Evolutionary conservation across 2,797 vertebrate genomes (phyloP).

Genomic region (Neomorphus geoffroyi): DNA sequence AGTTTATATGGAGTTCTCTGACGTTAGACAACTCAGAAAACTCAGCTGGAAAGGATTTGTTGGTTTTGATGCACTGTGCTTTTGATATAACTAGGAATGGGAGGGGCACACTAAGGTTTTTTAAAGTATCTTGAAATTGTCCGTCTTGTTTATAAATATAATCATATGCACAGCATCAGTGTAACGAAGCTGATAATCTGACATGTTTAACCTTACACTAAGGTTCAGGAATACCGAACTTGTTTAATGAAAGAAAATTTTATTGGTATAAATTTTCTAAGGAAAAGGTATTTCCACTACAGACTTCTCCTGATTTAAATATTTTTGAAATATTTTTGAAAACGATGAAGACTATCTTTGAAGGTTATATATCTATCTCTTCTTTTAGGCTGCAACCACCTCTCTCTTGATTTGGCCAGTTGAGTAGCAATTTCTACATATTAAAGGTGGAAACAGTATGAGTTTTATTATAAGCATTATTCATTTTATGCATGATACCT

Average conservation of each 20-base stretch:
- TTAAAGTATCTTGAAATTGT: background rate
- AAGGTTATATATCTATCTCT: slow-evolving; percentile 61
- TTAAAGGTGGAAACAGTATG: slow-evolving; percentile 60
- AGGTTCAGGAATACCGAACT: background rate
- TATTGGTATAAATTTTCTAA: background rate
- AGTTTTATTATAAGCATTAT: slow-evolving; percentile 53
- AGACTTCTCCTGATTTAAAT: background rate
- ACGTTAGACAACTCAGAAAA: background rate
- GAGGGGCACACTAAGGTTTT: background rate
- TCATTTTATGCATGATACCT: slow-evolving; percentile 53
- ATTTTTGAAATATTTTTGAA: slow-evolving; percentile 40
- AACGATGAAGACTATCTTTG: slow-evolving; percentile 28
- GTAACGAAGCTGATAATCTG: background rate
- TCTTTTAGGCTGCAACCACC: slow-evolving; percentile 57
- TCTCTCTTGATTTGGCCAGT: slow-evolving; percentile 60
- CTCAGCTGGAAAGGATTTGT: background rate
- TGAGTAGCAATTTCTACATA: slow-evolving; percentile 58
- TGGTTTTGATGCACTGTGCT: background rate
- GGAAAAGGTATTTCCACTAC: background rate
- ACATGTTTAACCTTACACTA: background rate
- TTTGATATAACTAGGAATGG: background rate
- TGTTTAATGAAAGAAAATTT: slow-evolving; percentile 6
- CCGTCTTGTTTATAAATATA: background rate
- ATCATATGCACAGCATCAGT: background rate
- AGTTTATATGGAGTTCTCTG: background rate